Percentiles rank a stretch among this genome's conserved stretches.
phyloP scores from a whole-genome alignment of 2,113 vertebrate species.

The Dunckerocampus dactyliophorus region DNA sequence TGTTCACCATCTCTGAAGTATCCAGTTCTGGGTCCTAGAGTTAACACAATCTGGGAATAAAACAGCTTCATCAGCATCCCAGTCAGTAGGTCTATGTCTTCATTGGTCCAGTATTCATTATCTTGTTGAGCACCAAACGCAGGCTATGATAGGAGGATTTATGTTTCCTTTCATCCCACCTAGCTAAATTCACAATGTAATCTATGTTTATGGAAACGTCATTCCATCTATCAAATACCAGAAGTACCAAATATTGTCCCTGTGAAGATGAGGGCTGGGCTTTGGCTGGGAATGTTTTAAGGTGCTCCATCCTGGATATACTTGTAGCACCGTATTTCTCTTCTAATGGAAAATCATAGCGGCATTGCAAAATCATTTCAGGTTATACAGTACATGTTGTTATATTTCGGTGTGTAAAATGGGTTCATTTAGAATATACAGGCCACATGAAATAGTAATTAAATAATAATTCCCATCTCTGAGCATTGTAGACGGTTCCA shows the following conservation, averaged over 20 bases:
- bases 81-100: constrained; percentile 2
- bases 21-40: constrained; percentile 27
- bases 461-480: constrained; percentile 5
- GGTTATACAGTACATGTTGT: background rate
- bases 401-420: background rate
- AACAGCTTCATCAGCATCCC: constrained; percentile 29
- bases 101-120: constrained; percentile 5
- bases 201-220: background rate
- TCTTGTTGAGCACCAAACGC: constrained; percentile 11
- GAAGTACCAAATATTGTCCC: constrained; percentile 47
- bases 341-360: background rate
- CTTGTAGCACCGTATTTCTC: constrained; percentile 6
- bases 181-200: too few species aligned
- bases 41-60: constrained; percentile 37
- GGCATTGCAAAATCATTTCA: background rate
- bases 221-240: constrained; percentile 35
- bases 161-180: background rate
- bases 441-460: constrained; percentile 2
- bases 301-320: constrained; percentile 37
- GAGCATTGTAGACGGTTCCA: constrained; percentile 31
- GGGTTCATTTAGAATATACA: background rate
- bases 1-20: constrained; percentile 55
- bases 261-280: constrained; percentile 64
- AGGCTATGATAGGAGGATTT: constrained; percentile 9
- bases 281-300: constrained; percentile 58